These are phyloP conservation scores for Amaurobius ferox DNA, from an alignment of 2,888 invertebrate species.

Conservation along the genomic window DNA sequence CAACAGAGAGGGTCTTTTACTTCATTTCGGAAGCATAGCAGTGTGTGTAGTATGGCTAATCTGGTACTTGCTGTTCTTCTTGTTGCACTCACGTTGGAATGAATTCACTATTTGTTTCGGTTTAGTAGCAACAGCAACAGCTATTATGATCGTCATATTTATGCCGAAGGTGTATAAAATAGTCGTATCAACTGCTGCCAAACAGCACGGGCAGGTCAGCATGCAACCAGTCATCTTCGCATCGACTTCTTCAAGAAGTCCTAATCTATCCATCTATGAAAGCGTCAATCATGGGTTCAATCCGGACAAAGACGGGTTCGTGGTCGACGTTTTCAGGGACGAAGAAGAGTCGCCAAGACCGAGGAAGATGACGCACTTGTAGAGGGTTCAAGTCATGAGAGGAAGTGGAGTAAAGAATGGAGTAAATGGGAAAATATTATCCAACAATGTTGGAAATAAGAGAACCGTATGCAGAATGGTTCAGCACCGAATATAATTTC, in stretches of 20 bases:
- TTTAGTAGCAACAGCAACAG: conserved; percentile 82
- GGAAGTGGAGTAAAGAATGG: too few relatives aligned
- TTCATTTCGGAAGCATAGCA: conserved; percentile 80
- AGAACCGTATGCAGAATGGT: too few relatives aligned
- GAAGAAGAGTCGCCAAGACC: conserved; percentile 46
- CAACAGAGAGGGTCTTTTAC: conserved; percentile 82
- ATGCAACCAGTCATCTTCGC: conserved; percentile 73
- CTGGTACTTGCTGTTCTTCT: conserved; percentile 81
- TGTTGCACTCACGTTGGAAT: conserved; percentile 75
- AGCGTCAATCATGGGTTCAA: conserved; percentile 69
- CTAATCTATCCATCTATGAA: conserved; percentile 62
- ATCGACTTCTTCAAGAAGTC: conserved; percentile 54
- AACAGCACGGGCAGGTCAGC: conserved; percentile 80
- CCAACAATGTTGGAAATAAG: too few relatives aligned
- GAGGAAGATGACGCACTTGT: conserved; percentile 62
- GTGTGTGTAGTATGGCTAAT: conserved; percentile 82
- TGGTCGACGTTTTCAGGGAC: conserved; percentile 55
- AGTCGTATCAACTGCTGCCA: conserved; percentile 81
- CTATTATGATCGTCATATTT: conserved; percentile 82
- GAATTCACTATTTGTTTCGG: conserved; percentile 83
- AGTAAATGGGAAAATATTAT: too few relatives aligned
- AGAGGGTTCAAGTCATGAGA: neutral
- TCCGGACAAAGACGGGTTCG: conserved; percentile 63
- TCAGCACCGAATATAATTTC: too few relatives aligned
- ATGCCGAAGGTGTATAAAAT: conserved; percentile 85